Evolutionary conservation across 2,113 vertebrate genomes (phyloP).

Genomic region (Lasiurus borealis): DNA sequence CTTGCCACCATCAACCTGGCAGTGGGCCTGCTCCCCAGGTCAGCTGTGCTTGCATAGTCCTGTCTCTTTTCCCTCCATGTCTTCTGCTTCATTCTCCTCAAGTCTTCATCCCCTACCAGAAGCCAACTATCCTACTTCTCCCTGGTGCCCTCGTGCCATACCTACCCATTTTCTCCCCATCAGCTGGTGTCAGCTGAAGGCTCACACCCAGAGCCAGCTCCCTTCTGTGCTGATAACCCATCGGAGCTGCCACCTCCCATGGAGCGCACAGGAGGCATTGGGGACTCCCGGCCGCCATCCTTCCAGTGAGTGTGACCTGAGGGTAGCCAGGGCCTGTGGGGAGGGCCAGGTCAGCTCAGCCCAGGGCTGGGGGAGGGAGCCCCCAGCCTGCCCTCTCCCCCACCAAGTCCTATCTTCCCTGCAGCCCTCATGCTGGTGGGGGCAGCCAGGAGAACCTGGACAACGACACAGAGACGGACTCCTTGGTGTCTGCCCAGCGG

Average conservation of each 20-base stretch:
- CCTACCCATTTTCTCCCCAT: slow-evolving; percentile 69
- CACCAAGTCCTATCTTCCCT: slow-evolving; percentile 57
- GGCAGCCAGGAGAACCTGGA: slow-evolving; percentile 94
- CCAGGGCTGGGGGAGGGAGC: slow-evolving; percentile 6
- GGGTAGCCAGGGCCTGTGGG: neutral
- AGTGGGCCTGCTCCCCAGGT: neutral
- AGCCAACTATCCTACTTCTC: neutral
- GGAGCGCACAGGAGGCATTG: slow-evolving; percentile 96
- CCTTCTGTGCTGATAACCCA: slow-evolving; percentile 91
- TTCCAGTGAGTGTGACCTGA: slow-evolving; percentile 93
- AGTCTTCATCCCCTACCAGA: neutral
- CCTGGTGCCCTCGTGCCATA: neutral
- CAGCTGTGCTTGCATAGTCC: neutral
- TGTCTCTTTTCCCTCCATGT: neutral
- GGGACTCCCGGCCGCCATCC: slow-evolving; percentile 96
- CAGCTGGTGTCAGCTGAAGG: slow-evolving; percentile 96
- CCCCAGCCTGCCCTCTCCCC: slow-evolving; percentile 28
- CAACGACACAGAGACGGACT: slow-evolving; percentile 94
- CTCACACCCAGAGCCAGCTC: slow-evolving; percentile 92
- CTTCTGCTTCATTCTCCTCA: neutral
- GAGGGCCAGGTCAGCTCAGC: neutral
- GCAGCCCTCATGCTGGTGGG: slow-evolving; percentile 93
- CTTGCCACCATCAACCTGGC: neutral
- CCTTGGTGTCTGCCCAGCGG: slow-evolving; percentile 91
- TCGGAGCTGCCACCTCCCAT: slow-evolving; percentile 90